These are phyloP conservation scores for Ctenopoma kingsleyae DNA, from an alignment of 2,797 vertebrate genomes.

Conservation along the genomic window DNA sequence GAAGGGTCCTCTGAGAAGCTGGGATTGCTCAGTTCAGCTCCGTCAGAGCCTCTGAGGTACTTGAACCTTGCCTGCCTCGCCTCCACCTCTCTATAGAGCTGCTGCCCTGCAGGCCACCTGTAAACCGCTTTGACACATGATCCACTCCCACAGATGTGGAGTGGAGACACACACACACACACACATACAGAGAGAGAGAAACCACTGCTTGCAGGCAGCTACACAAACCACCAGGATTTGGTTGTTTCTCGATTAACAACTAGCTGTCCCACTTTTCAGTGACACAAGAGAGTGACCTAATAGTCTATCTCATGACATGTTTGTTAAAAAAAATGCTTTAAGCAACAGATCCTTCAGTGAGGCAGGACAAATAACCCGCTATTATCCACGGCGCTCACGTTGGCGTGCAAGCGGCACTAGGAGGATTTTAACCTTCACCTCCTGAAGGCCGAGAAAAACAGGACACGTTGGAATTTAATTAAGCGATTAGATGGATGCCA, in stretches of 20 bases:
- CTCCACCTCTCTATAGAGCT: constrained; percentile 75
- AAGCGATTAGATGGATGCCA: constrained; percentile 75
- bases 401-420: constrained; percentile 73
- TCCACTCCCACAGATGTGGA: constrained; percentile 81
- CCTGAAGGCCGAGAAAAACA: constrained; percentile 49
- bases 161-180: constrained; percentile 68
- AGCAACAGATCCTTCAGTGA: constrained; percentile 69
- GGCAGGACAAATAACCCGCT: constrained; percentile 74
- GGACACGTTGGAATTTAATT: constrained; percentile 71
- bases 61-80: constrained; percentile 71
- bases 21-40: constrained; percentile 69
- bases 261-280: constrained; percentile 61
- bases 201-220: constrained; percentile 48
- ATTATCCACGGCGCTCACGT: constrained; percentile 73
- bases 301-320: constrained; percentile 34
- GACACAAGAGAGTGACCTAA: constrained; percentile 60
- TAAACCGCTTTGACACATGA: constrained; percentile 84
- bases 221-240: constrained; percentile 27
- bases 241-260: constrained; percentile 75
- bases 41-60: constrained; percentile 72
- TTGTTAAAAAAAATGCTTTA: constrained; percentile 53
- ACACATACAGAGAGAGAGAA: constrained; percentile 11
- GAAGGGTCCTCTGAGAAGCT: constrained; percentile 71
- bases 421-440: constrained; percentile 79
- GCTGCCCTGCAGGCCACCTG: constrained; percentile 83